Evolutionary conservation across 2,888 invertebrate genomes (phyloP), one percentile per base, ranked within the genome.

Genomic region (Tiphia femorata): DNA sequence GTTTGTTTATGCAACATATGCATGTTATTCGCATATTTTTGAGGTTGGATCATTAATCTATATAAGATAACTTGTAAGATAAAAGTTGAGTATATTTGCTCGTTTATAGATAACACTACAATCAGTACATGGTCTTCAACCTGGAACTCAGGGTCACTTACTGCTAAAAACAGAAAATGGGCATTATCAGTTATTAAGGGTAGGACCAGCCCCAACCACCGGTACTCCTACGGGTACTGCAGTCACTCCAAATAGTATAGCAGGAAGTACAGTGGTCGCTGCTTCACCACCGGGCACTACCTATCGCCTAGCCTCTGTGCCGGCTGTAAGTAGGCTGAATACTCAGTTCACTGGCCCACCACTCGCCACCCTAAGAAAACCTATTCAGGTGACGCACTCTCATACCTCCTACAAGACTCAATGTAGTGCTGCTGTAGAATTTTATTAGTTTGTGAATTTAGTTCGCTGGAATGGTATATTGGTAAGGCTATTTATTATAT

Each of bases 101-200:
- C 2, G 47, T 56, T 81, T 88, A 87, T 90, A 93, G 91, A 92
- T 95, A 86, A 95, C 95, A 78, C 88, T 95, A 85, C 94, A 94
- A 87, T 89, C 94, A 81, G 88, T 95, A 78, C 93, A 93, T 85
- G 91, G 92, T 82, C 88, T 94, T 71, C 95, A 93, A 86, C 91
- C 93, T 72, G 86, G 85, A 25, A 93, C 95, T 84, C 94, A 93
- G 85, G 91, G 92, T 62, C 94, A 96, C 84, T 88, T 97, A 84
- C 89, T 97, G 83, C 88, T 97, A 84, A 97, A 96, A 88, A 97
- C 97, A 81, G 97, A 97, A 87, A 96, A 94, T 88, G 97, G 97
- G 80, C 95, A 96, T 85, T 94, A 93, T 86, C 96, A 97, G 85
- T 87, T 97, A 84, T 87, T 97, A 81, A 90, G 96, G 84, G 93